Percentiles rank a stretch among this genome's conserved stretches.
Conservation (phyloP, 2,888 invertebrate genomes). For the Lasius fuliginosus region DNA sequence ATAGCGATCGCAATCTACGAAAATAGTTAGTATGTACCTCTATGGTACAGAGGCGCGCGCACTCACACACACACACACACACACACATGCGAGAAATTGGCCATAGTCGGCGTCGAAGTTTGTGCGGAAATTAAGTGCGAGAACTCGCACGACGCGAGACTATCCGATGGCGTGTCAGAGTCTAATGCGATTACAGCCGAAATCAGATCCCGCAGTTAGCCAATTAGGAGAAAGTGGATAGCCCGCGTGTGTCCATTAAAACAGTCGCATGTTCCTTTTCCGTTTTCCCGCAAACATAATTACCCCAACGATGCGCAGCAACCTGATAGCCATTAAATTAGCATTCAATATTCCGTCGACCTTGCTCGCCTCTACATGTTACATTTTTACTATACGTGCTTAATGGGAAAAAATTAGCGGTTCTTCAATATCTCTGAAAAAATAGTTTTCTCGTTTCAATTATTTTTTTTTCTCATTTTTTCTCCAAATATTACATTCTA, state of each 20-base stretch:
- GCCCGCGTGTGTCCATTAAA: conserved; percentile 57
- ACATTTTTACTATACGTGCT: conserved; percentile 20
- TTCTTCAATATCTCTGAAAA: not conserved
- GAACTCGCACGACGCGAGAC: conserved; percentile 75
- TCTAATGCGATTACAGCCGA: conserved; percentile 82
- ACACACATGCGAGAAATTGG: conserved; percentile 56
- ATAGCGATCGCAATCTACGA: conserved; percentile 69
- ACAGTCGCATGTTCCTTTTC: conserved; percentile 70
- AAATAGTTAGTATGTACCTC: conserved; percentile 53
- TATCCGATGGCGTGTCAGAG: conserved; percentile 79
- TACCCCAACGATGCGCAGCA: conserved; percentile 34
- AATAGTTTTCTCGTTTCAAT: conserved; percentile 6
- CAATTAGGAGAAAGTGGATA: conserved; percentile 80
- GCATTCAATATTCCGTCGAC: conserved; percentile 51
- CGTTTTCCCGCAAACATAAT: conserved; percentile 57
- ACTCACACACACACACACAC: not conserved
- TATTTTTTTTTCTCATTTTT: not conserved
- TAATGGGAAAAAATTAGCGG: conserved; percentile 35
- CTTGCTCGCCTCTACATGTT: conserved; percentile 17
- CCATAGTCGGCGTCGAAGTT: conserved; percentile 24
- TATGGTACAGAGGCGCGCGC: not conserved
- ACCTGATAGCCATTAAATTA: conserved; percentile 56
- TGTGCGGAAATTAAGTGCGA: conserved; percentile 73
- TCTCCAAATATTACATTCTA: not conserved
- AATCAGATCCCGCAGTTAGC: conserved; percentile 83